Evolutionary conservation across 2,888 invertebrate species (phyloP).

Genomic region (Sisyra terminalis): DNA sequence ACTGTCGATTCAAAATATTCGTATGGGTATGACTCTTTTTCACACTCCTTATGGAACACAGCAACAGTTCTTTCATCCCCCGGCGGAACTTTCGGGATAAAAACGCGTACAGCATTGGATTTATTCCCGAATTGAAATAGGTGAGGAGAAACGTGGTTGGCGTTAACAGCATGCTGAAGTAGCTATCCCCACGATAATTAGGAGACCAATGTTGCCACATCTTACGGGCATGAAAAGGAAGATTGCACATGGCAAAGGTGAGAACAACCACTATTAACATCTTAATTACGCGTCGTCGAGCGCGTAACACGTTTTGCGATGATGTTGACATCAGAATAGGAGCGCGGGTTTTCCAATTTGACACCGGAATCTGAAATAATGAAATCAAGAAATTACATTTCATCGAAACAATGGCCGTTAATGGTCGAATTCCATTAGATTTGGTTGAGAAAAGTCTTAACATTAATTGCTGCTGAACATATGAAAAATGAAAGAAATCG

Average conservation of each 20-base stretch:
- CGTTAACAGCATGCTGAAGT: constrained; percentile 62
- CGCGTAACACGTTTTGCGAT: constrained; percentile 59
- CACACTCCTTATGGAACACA: constrained; percentile 31
- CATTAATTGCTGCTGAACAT: no score
- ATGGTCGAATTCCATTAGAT: no score
- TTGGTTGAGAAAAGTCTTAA: no score
- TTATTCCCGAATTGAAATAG: constrained; percentile 77
- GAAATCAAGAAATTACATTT: no score
- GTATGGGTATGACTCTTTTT: constrained; percentile 16
- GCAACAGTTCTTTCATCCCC: constrained; percentile 67
- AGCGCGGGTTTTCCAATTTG: constrained; percentile 11
- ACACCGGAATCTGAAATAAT: constrained; percentile 11
- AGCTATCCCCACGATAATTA: constrained; percentile 47
- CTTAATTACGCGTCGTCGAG: constrained; percentile 70
- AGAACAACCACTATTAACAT: constrained; percentile 80
- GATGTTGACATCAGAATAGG: constrained; percentile 26
- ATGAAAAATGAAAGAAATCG: no score
- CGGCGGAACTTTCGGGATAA: constrained; percentile 50
- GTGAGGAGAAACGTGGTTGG: constrained; percentile 76
- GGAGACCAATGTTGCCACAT: constrained; percentile 68
- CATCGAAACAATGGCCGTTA: no score
- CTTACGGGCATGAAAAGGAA: constrained; percentile 78
- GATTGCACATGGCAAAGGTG: constrained; percentile 76
- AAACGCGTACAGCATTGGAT: constrained; percentile 82
- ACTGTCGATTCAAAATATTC: background rate